phyloP scores from a whole-genome alignment of 2,797 vertebrate genomes.

The Garrulus glandarius region DNA sequence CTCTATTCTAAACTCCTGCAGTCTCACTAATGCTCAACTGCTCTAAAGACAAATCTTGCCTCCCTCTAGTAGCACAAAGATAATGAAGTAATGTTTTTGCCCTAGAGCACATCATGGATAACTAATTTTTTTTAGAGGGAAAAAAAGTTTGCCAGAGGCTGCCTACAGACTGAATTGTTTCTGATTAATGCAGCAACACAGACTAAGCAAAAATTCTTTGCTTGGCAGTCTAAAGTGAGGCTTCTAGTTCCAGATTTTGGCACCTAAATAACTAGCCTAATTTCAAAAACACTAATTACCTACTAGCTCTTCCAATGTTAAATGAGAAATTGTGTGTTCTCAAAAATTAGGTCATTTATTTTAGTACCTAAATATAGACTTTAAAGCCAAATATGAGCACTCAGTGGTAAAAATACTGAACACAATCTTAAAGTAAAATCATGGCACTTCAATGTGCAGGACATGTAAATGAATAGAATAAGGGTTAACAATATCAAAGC shows the following conservation, averaged over 20 bases:
- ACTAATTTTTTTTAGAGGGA: not conserved
- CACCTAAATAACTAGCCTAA: not conserved
- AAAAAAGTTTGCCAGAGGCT: not conserved
- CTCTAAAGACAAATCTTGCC: not conserved
- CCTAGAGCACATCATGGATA: not conserved
- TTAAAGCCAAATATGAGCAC: not conserved
- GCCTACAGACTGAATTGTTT: not conserved
- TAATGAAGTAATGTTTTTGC: not conserved
- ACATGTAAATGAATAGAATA: accelerated
- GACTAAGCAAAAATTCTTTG: not conserved
- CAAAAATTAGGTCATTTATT: slow-evolving; percentile 20
- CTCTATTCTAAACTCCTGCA: not conserved
- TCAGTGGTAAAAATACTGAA: not conserved
- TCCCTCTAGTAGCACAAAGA: not conserved
- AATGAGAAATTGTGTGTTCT: not conserved
- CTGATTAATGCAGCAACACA: not conserved
- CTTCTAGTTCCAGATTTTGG: not conserved
- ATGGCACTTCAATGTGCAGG: not conserved
- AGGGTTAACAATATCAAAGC: not conserved
- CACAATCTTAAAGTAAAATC: not conserved
- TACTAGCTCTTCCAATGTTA: not conserved
- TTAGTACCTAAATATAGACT: not conserved
- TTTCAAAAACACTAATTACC: not conserved
- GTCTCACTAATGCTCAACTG: not conserved
- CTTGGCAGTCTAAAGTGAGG: not conserved